These are phyloP conservation scores for Allolobophora icterica DNA, from an alignment of 2,888 invertebrate species.

Conservation along the genomic window DNA sequence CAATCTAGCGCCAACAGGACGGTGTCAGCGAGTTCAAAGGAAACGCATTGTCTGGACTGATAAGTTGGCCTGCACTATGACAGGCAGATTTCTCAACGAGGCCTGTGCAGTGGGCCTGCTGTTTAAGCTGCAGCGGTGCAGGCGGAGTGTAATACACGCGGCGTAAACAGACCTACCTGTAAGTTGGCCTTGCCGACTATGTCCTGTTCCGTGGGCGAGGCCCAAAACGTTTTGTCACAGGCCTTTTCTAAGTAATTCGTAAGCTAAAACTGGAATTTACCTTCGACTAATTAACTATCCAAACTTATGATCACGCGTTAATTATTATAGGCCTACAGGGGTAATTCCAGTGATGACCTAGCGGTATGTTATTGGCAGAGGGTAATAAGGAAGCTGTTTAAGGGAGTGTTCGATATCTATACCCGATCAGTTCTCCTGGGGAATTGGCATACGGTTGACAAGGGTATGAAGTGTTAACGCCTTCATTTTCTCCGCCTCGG, in stretches of 20 bases:
- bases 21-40: not conserved
- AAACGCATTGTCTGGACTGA: not conserved
- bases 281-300: not conserved
- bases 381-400: not conserved
- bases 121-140: not conserved
- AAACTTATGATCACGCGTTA: not conserved
- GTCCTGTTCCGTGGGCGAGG: not conserved
- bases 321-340: no score
- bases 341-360: not conserved
- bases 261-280: not conserved
- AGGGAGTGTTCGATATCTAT: not conserved
- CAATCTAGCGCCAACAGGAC: not conserved
- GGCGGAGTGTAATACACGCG: not conserved
- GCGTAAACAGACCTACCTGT: not conserved
- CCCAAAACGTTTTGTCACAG: not conserved
- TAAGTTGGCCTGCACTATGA: not conserved
- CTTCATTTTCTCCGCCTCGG: not conserved
- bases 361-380: not conserved
- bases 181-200: not conserved
- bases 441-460: no score
- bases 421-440: not conserved
- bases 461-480: not conserved
- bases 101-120: not conserved
- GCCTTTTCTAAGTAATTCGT: conserved; percentile 6
- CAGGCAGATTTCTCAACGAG: not conserved